These are phyloP conservation scores for Perca flavescens DNA, from an alignment of 2,113 vertebrate species.

Conservation along the genomic window DNA sequence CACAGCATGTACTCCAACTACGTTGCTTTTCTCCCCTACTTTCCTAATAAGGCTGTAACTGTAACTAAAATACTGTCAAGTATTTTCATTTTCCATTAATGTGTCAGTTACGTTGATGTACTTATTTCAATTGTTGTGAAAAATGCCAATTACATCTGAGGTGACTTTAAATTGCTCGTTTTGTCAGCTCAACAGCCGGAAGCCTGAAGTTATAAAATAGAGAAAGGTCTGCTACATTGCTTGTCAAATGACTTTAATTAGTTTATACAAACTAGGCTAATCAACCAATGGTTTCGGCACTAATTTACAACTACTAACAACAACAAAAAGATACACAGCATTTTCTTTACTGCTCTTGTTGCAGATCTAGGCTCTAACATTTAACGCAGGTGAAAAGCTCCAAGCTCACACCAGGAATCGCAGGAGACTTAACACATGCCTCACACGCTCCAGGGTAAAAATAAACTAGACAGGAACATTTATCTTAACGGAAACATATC, in stretches of 20 bases:
- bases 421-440: slow-evolving; percentile 62
- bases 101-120: neutral
- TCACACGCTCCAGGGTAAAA: slow-evolving; percentile 75
- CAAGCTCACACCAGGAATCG: slow-evolving; percentile 42
- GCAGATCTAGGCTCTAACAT: slow-evolving; percentile 20
- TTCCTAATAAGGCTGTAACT: neutral
- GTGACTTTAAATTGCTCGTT: neutral
- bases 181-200: neutral
- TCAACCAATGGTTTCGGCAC: neutral
- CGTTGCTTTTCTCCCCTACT: neutral
- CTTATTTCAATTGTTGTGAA: neutral
- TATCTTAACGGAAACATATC: slow-evolving; percentile 66
- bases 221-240: neutral
- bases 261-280: too few species aligned
- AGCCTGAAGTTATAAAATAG: neutral
- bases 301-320: neutral
- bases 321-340: neutral
- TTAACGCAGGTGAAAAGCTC: slow-evolving; percentile 53
- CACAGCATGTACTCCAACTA: neutral
- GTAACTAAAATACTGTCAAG: neutral
- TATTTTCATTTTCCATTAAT: neutral
- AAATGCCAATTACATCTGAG: too few species aligned
- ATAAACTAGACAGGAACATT: slow-evolving; percentile 76
- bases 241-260: neutral
- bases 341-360: neutral